These are phyloP conservation scores for Excalfactoria chinensis DNA, from an alignment of 2,113 vertebrate species.

Conservation along the genomic window DNA sequence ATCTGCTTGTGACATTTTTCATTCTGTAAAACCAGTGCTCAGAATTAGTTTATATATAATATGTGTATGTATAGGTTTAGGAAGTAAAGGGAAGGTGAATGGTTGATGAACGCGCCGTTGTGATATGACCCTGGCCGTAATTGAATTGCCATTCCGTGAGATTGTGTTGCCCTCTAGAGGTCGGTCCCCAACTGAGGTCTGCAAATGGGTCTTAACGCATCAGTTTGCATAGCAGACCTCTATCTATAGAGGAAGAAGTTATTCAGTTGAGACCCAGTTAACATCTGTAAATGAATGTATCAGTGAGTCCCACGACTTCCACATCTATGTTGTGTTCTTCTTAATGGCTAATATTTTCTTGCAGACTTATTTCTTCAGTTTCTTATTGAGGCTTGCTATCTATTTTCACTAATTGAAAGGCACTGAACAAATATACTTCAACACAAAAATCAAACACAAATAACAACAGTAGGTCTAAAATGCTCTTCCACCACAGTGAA, in stretches of 20 bases:
- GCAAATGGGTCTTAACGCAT: not conserved
- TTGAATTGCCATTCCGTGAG: not conserved
- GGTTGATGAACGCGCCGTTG: not conserved
- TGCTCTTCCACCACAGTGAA: not conserved
- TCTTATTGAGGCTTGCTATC: not conserved
- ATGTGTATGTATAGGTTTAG: too few species aligned
- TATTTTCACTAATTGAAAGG: not conserved
- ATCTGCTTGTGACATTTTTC: not conserved
- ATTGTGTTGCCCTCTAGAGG: conserved; percentile 67
- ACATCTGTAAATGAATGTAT: not conserved
- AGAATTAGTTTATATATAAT: too few species aligned
- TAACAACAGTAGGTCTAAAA: not conserved
- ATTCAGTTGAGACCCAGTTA: not conserved
- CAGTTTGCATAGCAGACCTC: rapidly evolving
- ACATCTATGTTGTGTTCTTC: not conserved
- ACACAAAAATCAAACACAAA: not conserved
- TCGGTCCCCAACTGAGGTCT: not conserved
- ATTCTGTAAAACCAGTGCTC: not conserved
- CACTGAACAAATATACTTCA: not conserved
- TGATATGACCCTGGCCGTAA: rapidly evolving
- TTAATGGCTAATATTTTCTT: not conserved
- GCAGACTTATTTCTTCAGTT: not conserved
- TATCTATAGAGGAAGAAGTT: not conserved
- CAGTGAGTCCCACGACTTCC: not conserved
- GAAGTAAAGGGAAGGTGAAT: not conserved